These are phyloP conservation scores for Artemia franciscana DNA, from an alignment of 1,140 invertebrate species.

Conservation along the genomic window DNA sequence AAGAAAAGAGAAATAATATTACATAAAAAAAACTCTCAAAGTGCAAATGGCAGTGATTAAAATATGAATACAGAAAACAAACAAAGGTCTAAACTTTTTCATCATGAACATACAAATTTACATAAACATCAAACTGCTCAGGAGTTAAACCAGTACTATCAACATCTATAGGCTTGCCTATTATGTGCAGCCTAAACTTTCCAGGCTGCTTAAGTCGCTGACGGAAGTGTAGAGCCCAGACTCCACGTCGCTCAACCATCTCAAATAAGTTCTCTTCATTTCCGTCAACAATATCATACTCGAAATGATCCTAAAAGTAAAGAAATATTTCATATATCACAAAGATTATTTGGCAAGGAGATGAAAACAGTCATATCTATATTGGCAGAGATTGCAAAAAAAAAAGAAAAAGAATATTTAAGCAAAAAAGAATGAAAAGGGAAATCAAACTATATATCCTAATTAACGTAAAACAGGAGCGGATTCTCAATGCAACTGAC, in stretches of 20 bases:
- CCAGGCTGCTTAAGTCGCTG: slow-evolving; percentile 28
- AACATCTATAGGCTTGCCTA: slow-evolving; percentile 10
- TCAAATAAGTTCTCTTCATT: slow-evolving; percentile 39
- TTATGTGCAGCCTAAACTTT: slow-evolving; percentile 30
- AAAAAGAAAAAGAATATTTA: slow-evolving; percentile 7
- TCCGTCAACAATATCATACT: slow-evolving; percentile 36
- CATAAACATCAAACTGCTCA: slow-evolving; percentile 10
- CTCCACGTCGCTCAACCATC: slow-evolving; percentile 32
- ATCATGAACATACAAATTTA: slow-evolving; percentile 11
- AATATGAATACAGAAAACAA: too few relatives aligned
- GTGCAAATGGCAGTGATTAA: too few relatives aligned
- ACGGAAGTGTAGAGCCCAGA: slow-evolving; percentile 36
- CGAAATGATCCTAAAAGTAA: slow-evolving; percentile 26
- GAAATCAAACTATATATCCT: too few relatives aligned
- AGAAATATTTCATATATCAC: slow-evolving; percentile 13
- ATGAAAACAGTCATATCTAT: slow-evolving; percentile 10
- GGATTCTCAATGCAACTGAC: too few relatives aligned
- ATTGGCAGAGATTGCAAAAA: neutral
- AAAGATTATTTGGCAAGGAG: slow-evolving; percentile 6
- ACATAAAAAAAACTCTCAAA: too few relatives aligned
- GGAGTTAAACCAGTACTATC: slow-evolving; percentile 6
- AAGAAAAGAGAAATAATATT: too few relatives aligned
- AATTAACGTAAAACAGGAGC: too few relatives aligned
- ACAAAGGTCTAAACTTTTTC: slow-evolving; percentile 5
- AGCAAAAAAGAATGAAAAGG: slow-evolving; percentile 19